These are phyloP conservation scores for Eulemur coronatus DNA, from an alignment of 2,797 vertebrate species.

Conservation along the genomic window DNA sequence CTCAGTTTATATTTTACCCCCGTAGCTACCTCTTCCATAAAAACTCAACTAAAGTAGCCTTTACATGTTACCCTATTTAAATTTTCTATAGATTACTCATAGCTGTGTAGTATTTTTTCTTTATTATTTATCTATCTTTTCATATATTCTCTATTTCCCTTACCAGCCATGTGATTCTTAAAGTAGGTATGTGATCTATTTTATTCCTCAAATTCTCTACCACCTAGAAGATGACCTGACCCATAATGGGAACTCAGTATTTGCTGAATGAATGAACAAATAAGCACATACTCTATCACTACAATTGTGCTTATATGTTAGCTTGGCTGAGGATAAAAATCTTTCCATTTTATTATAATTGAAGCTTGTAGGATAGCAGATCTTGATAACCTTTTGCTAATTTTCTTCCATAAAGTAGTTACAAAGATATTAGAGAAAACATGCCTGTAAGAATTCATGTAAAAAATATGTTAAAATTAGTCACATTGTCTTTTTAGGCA, in stretches of 20 bases:
- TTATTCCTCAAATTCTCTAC: background rate
- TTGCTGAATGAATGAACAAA: background rate
- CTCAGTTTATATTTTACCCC: background rate
- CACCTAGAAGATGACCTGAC: background rate
- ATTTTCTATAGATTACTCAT: background rate
- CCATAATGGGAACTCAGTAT: background rate
- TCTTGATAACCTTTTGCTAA: background rate
- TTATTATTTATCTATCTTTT: background rate
- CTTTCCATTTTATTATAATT: background rate
- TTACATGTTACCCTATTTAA: background rate
- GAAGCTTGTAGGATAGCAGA: background rate
- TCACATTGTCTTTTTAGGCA: background rate
- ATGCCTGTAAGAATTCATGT: background rate
- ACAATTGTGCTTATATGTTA: background rate
- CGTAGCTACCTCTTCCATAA: background rate
- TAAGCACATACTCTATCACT: background rate
- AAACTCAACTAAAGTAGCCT: background rate
- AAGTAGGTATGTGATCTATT: accelerated
- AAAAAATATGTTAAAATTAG: background rate
- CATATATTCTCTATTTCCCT: background rate
- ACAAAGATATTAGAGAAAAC: background rate
- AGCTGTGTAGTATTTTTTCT: background rate
- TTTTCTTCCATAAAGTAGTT: background rate
- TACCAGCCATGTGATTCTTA: background rate
- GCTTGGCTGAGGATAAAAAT: background rate